These are phyloP conservation scores for Incurvaria masculella DNA, from an alignment of 2,888 invertebrate genomes.

Conservation along the genomic window DNA sequence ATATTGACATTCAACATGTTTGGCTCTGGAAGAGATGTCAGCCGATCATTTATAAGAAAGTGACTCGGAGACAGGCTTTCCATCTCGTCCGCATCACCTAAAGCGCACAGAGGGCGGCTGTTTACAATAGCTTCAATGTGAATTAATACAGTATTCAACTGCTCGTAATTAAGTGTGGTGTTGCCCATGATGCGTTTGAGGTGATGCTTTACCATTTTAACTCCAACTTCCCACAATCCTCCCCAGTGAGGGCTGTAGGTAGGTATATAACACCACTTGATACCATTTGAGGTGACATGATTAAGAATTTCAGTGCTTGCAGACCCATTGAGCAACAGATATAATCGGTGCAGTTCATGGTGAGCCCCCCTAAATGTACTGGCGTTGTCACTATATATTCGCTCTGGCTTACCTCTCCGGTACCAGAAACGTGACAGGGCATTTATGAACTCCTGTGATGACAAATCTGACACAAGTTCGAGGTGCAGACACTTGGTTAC, in stretches of 20 bases:
- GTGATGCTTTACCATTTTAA: no score
- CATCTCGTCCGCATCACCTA: no score
- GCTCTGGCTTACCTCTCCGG: slow-evolving; percentile 9
- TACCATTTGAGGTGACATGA: no score
- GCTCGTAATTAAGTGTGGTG: background rate
- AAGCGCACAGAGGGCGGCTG: background rate
- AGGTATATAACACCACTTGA: no score
- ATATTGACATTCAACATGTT: background rate
- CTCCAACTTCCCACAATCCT: no score
- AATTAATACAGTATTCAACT: background rate
- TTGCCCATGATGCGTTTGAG: no score
- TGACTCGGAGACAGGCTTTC: no score
- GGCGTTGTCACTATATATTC: slow-evolving; percentile 12
- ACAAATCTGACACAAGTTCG: slow-evolving; percentile 18
- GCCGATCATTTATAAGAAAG: background rate
- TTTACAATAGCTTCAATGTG: background rate
- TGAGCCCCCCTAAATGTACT: slow-evolving; percentile 15
- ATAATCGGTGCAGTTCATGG: background rate
- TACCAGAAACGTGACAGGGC: slow-evolving; percentile 16
- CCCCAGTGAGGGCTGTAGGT: no score
- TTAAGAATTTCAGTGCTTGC: no score
- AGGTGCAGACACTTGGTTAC: slow-evolving; percentile 21
- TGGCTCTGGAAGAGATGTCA: background rate
- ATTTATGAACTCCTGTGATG: slow-evolving; percentile 18
- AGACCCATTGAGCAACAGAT: background rate